Evolutionary conservation across 2,113 vertebrate genomes (phyloP).

Genomic region (Garra rufa): DNA sequence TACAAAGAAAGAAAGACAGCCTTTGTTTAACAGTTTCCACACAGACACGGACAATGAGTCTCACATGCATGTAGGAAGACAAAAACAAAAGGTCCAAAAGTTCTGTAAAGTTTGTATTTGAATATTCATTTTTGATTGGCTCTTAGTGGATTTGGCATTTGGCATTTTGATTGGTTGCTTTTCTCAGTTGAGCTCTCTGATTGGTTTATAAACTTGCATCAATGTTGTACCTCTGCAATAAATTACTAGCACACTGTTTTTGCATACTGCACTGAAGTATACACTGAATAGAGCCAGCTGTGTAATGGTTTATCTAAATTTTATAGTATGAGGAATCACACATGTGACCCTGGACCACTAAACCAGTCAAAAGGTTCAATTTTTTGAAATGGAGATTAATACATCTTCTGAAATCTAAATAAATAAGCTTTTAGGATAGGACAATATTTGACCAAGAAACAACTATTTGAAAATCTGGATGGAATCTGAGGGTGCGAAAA

Average conservation of each 20-base stretch:
- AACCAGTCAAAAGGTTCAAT: no score
- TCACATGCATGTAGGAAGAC: background rate
- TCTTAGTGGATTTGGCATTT: background rate
- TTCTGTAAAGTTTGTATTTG: background rate
- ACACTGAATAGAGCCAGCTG: background rate
- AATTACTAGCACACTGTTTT: background rate
- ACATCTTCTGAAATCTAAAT: no score
- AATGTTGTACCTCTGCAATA: background rate
- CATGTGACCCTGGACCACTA: no score
- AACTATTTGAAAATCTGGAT: no score
- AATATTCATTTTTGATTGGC: background rate
- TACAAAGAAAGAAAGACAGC: conserved; percentile 8
- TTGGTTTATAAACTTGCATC: background rate
- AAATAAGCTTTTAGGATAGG: no score
- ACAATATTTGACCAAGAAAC: no score
- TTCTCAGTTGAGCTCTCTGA: background rate
- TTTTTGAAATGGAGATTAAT: no score
- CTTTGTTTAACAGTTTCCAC: conserved; percentile 44
- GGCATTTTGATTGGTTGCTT: background rate
- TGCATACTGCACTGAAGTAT: background rate
- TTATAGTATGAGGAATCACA: background rate
- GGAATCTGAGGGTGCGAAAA: no score
- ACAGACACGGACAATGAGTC: background rate
- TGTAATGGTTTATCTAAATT: background rate
- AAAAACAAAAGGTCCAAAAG: background rate